Base-by-base conservation (phyloP, 1,140 invertebrate species). In the Apis laboriosa region DNA sequence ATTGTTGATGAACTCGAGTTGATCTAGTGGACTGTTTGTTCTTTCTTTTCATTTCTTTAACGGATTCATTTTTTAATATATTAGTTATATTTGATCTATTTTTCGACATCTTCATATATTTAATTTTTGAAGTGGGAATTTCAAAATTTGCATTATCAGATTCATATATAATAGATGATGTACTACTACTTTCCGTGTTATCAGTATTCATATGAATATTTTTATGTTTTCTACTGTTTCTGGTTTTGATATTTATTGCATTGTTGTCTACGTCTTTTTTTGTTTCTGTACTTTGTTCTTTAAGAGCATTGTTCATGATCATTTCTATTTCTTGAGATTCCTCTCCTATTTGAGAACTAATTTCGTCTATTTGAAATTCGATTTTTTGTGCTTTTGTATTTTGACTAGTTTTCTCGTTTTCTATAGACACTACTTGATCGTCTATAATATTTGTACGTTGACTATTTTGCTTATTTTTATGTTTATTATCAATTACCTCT, bases 301-400 rank as follows among this genome's bases (percentile, higher is more conserved):
- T 58, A 19, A 83, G 53, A n/a, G 43, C 28, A 64, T 0, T 17
- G 34, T 49, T 60, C 77, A 87, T 83, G 3, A 87, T 87, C 68
- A 79, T 80, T 21, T 80, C 71, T 0, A 90, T 61, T 70, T 91
- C 90, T 82, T 90, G 88, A 0, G 89, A 90, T 68, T 86, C 86
- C 63, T 80, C 61, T 49, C 84, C 84, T 21, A 51, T 28, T 34
- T 85, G 21, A 1, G 75, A 67, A 43, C 11, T 79, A 11, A 72
- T 68, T 9, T 68, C n/a, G 11, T 68, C 53, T 13, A 3, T 19
- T 8, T 9, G 3, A 43, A 1, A 8, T 34, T 53, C 2, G 4
- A 1, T 7, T 24, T 13, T 24, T 77, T 9, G 34, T 12, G 5
- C 17, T 19, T 12, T 19, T 21, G n/a, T 9, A 49, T 49, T 51